Evolutionary conservation across 2,113 vertebrate species (phyloP).

Genomic region (Myrmophylax atrothorax): DNA sequence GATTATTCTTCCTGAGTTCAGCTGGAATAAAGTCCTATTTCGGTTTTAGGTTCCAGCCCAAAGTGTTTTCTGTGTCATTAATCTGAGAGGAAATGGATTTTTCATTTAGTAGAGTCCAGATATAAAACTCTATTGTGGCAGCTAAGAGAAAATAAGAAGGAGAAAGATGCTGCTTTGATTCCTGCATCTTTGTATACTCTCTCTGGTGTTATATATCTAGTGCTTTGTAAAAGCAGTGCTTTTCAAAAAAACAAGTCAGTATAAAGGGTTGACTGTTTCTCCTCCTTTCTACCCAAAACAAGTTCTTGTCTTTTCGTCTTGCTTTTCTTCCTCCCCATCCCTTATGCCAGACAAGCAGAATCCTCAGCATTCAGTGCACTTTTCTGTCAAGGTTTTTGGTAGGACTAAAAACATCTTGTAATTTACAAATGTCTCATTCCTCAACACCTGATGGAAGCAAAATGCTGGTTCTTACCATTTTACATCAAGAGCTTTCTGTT

Average conservation of each 20-base stretch:
- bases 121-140: background rate
- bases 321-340: background rate
- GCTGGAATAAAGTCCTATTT: background rate
- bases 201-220: background rate
- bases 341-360: background rate
- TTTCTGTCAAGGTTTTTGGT: conserved; percentile 29
- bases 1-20: conserved; percentile 7
- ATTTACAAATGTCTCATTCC: background rate
- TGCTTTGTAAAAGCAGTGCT: background rate
- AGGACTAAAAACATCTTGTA: background rate
- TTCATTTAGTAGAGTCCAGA: conserved; percentile 18
- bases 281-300: background rate
- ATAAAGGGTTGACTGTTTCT: background rate
- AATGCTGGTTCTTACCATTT: background rate
- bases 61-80: conserved; percentile 37
- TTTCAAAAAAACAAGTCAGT: background rate
- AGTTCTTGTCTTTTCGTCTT: background rate
- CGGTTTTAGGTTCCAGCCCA: background rate
- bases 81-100: conserved; percentile 21
- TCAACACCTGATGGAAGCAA: conserved; percentile 9
- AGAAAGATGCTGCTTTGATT: background rate
- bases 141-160: background rate
- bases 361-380: background rate
- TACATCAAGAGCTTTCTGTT: background rate
- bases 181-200: background rate